Evolutionary conservation across 1,140 invertebrate genomes (phyloP).

Genomic region (Calliopsis andreniformis): DNA sequence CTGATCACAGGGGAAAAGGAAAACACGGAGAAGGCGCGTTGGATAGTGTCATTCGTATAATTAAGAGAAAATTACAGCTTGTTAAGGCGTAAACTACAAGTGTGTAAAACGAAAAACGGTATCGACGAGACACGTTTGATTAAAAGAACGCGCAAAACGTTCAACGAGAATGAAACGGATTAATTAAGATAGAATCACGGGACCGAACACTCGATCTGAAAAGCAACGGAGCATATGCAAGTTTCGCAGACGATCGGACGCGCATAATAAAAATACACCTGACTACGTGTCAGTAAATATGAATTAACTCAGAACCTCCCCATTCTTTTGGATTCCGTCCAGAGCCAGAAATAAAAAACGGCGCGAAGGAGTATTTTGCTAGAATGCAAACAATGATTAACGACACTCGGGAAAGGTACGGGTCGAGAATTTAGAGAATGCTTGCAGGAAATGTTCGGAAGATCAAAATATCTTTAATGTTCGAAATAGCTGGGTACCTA

Average conservation of each 20-base stretch:
- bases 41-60: conserved; percentile 29
- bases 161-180: conserved; percentile 5
- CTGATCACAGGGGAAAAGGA: neutral
- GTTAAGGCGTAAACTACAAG: neutral
- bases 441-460: neutral
- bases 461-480: conserved; percentile 10
- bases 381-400: conserved; percentile 48
- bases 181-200: conserved; percentile 30
- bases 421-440: conserved; percentile 3
- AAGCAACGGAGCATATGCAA: neutral
- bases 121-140: neutral
- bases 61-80: conserved; percentile 35
- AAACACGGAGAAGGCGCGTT: no score
- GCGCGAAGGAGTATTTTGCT: conserved; percentile 9
- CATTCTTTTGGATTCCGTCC: conserved; percentile 19
- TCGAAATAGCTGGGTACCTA: neutral
- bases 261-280: neutral
- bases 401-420: conserved; percentile 13
- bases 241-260: neutral
- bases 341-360: conserved; percentile 33
- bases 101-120: neutral
- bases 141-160: neutral
- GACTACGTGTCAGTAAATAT: conserved; percentile 21
- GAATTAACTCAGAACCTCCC: conserved; percentile 13
- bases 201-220: neutral